phyloP scores from a whole-genome alignment of 2,113 vertebrate genomes.

The Ptilonorhynchus violaceus region DNA sequence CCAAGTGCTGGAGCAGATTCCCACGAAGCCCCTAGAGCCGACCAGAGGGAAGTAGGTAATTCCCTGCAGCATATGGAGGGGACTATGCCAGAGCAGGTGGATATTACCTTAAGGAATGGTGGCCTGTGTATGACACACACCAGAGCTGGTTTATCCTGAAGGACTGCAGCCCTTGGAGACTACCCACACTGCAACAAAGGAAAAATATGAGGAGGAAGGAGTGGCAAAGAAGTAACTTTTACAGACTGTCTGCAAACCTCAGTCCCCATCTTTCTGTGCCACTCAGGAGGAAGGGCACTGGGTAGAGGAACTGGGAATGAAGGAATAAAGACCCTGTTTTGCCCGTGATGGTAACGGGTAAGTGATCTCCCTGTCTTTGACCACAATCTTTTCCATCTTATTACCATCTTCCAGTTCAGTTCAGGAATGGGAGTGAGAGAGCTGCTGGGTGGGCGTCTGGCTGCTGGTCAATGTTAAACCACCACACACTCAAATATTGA shows the following conservation, averaged over 20 bases:
- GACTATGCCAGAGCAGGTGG: neutral
- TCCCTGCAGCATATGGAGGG: neutral
- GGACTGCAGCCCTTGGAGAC: neutral
- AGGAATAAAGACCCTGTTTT: neutral
- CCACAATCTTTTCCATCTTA: neutral
- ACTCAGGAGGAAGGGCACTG: fast-evolving
- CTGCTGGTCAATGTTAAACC: neutral
- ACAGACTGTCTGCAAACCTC: neutral
- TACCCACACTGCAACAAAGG: neutral
- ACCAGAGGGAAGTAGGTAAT: neutral
- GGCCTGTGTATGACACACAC: neutral
- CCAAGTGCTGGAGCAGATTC: neutral
- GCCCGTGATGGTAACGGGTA: neutral
- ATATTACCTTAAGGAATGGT: neutral
- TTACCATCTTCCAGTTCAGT: neutral
- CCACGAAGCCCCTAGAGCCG: neutral
- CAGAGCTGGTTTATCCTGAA: neutral
- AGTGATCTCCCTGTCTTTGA: neutral
- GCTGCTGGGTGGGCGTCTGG: neutral
- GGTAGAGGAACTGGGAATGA: neutral
- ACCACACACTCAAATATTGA: neutral
- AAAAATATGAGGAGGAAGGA: neutral
- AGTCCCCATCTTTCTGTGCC: neutral
- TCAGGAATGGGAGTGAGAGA: neutral
- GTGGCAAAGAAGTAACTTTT: neutral